Conservation (phyloP, 2,113 vertebrate species). For the Oncorhynchus masou region DNA sequence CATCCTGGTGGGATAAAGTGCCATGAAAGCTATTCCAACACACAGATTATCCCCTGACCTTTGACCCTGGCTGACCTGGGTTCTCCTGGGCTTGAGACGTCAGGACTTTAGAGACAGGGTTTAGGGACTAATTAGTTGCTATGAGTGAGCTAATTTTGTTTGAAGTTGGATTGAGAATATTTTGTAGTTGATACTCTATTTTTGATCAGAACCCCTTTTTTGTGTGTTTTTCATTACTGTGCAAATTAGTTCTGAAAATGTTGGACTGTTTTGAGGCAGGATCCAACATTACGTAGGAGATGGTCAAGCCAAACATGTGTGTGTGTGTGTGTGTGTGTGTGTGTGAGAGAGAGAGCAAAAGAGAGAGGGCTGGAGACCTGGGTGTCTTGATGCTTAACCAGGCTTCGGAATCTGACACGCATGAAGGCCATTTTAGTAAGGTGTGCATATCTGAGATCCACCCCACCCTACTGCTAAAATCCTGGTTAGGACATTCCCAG, state of each 20-base stretch:
- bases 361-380: neutral
- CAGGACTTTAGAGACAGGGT: too few relatives aligned
- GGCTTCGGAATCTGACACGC: neutral
- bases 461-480: constrained; percentile 11
- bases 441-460: neutral
- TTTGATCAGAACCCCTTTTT: too few relatives aligned
- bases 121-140: too few relatives aligned
- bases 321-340: constrained; percentile 5
- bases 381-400: constrained; percentile 12
- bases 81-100: neutral
- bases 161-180: too few relatives aligned
- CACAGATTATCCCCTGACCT: constrained; percentile 64
- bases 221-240: too few relatives aligned
- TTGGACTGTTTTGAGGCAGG: too few relatives aligned
- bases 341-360: neutral
- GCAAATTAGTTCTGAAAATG: too few relatives aligned
- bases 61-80: constrained; percentile 55
- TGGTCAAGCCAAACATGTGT: neutral
- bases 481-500: constrained; percentile 46
- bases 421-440: neutral
- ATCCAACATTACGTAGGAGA: too few relatives aligned
- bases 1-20: neutral
- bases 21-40: constrained; percentile 43
- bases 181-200: too few relatives aligned
- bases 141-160: too few relatives aligned